These are phyloP conservation scores for Batillaria attramentaria DNA, from an alignment of 1,140 invertebrate species.

Conservation along the genomic window DNA sequence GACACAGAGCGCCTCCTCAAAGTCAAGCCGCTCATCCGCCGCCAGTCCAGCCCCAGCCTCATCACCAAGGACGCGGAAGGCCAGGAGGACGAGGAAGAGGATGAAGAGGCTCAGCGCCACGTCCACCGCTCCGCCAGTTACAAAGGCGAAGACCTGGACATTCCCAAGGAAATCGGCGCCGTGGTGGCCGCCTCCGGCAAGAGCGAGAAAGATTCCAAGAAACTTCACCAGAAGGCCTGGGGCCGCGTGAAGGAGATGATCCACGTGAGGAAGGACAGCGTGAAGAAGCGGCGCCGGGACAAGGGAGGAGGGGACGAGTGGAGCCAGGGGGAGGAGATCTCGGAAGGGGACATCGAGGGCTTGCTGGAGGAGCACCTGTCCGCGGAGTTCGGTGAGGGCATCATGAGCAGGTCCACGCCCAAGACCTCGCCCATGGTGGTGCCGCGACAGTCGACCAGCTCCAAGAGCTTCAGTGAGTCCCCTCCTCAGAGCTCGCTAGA, in stretches of 20 bases:
- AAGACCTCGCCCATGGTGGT: conserved; percentile 61
- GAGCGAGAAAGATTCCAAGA: conserved; percentile 46
- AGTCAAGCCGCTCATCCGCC: conserved; percentile 52
- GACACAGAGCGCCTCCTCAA: conserved; percentile 49
- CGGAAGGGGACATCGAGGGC: conserved; percentile 57
- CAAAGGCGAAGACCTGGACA: conserved; percentile 51
- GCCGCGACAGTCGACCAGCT: conserved; percentile 42
- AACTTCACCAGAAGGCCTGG: conserved; percentile 76
- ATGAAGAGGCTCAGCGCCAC: conserved; percentile 37
- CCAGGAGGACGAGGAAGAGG: conserved; percentile 51
- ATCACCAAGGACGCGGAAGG: conserved; percentile 57
- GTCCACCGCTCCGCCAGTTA: conserved; percentile 60
- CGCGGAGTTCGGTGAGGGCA: conserved; percentile 53
- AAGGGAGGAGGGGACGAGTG: conserved; percentile 22
- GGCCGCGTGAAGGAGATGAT: conserved; percentile 82
- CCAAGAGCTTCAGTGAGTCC: conserved; percentile 76
- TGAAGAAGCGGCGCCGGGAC: conserved; percentile 69
- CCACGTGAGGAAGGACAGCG: conserved; percentile 79
- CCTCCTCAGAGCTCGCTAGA: conserved; percentile 74
- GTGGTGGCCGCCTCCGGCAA: conserved; percentile 5
- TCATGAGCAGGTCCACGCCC: conserved; percentile 61
- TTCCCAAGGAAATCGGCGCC: conserved; percentile 28
- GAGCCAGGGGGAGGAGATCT: conserved; percentile 51
- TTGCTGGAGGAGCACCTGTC: conserved; percentile 43
- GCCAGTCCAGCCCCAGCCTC: conserved; percentile 63